Conservation (phyloP, 2,113 vertebrate genomes). For the Corythoichthys intestinalis region DNA sequence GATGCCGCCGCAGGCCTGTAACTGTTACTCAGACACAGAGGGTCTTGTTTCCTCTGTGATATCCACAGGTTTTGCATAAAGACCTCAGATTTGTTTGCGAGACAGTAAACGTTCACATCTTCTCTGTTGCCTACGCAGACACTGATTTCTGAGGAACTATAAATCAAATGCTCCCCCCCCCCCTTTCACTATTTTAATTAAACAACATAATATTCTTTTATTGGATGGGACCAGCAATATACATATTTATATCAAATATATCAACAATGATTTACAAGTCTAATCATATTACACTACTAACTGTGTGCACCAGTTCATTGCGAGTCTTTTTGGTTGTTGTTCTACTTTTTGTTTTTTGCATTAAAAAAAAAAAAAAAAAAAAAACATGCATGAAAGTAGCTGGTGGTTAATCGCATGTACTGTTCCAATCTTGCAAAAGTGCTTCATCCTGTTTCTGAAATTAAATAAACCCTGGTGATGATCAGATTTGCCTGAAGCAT, state of each 20-base stretch:
- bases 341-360: background rate
- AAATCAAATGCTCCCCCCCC: too few species aligned
- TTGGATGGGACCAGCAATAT: too few species aligned
- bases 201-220: too few species aligned
- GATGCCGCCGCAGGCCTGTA: conserved; percentile 44
- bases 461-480: conserved; percentile 45
- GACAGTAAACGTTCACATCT: conserved; percentile 34
- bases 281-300: background rate
- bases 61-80: conserved; percentile 73
- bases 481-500: conserved; percentile 68
- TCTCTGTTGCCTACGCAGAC: conserved; percentile 39
- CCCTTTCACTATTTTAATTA: too few species aligned
- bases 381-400: background rate
- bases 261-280: too few species aligned
- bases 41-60: conserved; percentile 50
- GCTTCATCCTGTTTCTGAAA: conserved; percentile 35
- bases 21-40: conserved; percentile 54
- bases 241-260: too few species aligned
- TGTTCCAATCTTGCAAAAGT: background rate
- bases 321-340: background rate
- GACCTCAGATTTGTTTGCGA: conserved; percentile 77
- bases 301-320: background rate
- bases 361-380: background rate
- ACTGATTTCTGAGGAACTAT: conserved; percentile 66
- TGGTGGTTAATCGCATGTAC: background rate